Base-by-base conservation (phyloP, 2,888 invertebrate genomes). In the Anticlea derivata region DNA sequence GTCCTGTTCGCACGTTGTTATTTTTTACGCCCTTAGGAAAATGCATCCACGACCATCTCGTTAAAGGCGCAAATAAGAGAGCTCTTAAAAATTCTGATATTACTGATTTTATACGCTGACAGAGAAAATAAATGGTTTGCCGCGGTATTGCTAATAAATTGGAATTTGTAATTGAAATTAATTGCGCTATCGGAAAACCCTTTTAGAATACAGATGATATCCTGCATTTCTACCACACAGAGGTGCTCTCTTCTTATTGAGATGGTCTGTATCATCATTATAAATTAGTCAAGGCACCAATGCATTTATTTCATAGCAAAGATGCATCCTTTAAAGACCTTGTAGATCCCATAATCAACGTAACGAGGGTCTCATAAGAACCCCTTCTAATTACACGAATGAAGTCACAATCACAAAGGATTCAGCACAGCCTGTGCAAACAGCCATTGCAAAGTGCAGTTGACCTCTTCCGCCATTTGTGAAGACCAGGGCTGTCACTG, bases 1-100 rank as follows among this genome's bases (percentile, higher is more conserved):
- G 20, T 69, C 65, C 13, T 52, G 43, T 5, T 69, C 31, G 6
- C 38, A 35, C 65, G 39, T 62, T 68, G 64, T 71, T 73, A 69
- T 69, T 70, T 71, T 73, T 73, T 68, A 71, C 63, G 45, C 52
- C 48, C 35, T 39, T 50, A 55, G 44, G 56, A 60, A 67, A 66
- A 55, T 59, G 59, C 61, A 61, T 61, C 58, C 65, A 61, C 60
- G 57, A 52, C 56, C 48, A 44, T 56, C 60, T 69, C 60, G 63
- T 70, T 70, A 65, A 47, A 53, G 51, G 50, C 51, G 51, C 53
- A 63, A 63, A 64, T 60, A 60, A 58, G 51, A 60, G 49, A 55
- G 65, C 57, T 58, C 56, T 53, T 52, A 61, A 49, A 43, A 52
- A 60, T 45, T 46, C 57, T 46, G 49, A 50, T 57, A 52, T 55